phyloP scores from a whole-genome alignment of 2,888 invertebrate genomes.

The Dryobotodes eremita region DNA sequence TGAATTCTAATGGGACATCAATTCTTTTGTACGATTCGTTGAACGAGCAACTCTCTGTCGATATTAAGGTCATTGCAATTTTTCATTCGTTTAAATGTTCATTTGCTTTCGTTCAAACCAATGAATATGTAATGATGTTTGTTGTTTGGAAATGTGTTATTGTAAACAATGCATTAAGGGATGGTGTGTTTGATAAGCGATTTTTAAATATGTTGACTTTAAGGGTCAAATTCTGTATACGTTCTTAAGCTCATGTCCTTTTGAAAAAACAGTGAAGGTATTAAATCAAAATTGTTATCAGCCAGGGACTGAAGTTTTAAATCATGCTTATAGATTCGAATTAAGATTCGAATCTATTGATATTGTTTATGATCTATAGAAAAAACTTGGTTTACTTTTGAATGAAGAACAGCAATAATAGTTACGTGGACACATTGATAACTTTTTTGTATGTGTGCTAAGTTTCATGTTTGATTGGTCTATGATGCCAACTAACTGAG shows the following conservation, averaged over 20 bases:
- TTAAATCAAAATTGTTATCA: background rate
- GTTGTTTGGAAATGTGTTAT: conserved; percentile 11
- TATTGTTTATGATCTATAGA: background rate
- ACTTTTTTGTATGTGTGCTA: background rate
- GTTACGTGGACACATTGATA: background rate
- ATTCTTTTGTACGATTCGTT: conserved; percentile 40
- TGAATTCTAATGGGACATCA: conserved; percentile 22
- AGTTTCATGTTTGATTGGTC: background rate
- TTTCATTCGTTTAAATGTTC: conserved; percentile 17
- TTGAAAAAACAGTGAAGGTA: background rate
- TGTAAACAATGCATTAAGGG: conserved; percentile 23
- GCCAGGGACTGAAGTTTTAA: background rate
- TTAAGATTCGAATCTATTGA: background rate
- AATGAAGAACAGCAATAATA: background rate
- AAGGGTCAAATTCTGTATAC: background rate
- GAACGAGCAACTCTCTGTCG: conserved; percentile 9
- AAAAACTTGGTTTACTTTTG: background rate
- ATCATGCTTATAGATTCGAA: background rate
- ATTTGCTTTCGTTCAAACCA: conserved; percentile 27
- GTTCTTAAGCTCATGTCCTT: background rate
- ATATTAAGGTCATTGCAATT: conserved; percentile 35
- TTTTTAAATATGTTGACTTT: conserved; percentile 8
- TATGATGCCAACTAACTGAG: background rate
- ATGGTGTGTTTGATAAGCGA: background rate
- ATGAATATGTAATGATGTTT: conserved; percentile 49